Evolutionary conservation across 2,888 invertebrate genomes (phyloP), one percentile per base, ranked within the genome.

Genomic region (Diarsia rubi): DNA sequence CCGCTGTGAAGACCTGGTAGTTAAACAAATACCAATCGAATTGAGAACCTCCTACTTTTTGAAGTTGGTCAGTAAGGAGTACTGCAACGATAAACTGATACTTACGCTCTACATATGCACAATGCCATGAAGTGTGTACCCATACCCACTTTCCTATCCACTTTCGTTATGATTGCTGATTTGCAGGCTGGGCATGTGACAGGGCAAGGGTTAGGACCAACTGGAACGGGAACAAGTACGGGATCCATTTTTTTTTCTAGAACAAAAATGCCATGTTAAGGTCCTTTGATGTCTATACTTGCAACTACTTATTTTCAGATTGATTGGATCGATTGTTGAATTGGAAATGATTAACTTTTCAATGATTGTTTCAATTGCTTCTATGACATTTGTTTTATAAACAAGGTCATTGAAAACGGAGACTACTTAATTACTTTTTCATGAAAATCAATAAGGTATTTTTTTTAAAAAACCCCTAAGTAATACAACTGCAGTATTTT

Each of bases 101-200:
- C 76, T 59, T 60, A 75, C 75, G 19, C 21, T 24, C 92, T 68
- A 79, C 96, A 97, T n/a, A 97, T 86, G 9, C 96, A 49, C 8
- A 95, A 77, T 16, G 97, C 97, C 59, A 97, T 93, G 9, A 97
- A 82, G 80, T 97, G 97, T 1, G 97, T 97, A 72, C 93, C 94
- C 0, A 94, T 93, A 0, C 94, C 95, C 9, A 97, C 88, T 60
- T 92, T 94, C 57, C 86, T 89, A 60, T 92, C 90, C 8, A 96
- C 87, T 60, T 93, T 92, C 0, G 96, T 96, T 11, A 93, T 88
- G 19, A 79, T 44, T 9, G n/a, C n/a, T 1, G 79, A 31, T n/a
- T 78, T 68, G 54, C 79, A 71, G 3, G 71, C 62, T 3, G 67
- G 73, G 16, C 80, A 81, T 9, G n/a, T 60, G 16, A 45, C 75